Evolutionary conservation across 1,140 invertebrate genomes (phyloP), one percentile per base, ranked within the genome.

Genomic region (Scaptodrosophila lebanonensis): DNA sequence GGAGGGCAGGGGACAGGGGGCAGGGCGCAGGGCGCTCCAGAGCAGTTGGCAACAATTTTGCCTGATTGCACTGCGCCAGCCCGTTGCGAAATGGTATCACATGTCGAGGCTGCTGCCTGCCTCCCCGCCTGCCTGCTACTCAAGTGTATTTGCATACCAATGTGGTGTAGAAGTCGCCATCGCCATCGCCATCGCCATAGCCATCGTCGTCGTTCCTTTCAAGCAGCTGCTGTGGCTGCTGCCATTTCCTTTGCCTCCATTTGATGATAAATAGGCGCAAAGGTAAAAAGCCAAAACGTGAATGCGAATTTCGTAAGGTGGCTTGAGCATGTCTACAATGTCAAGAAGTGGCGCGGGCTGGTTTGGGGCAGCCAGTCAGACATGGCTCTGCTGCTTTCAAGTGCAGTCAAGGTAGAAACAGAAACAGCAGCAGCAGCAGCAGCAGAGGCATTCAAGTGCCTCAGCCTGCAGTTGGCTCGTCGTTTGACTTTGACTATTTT

Each of bases 231-330:
- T 47, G 30, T 33, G 25, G 11, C 47, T 27, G 27, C 35, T 61
- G 25, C 33, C 58, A 53, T 56, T 61, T 64, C 38, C 15, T 30
- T 18, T 52, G 45, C 38, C 52, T 70, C 57, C 66, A 75, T 79
- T 83, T 83, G 75, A 82, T 83, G 70, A 79, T 79, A 79, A 79
- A 83, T 83, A 79, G 65, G 76, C 75, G 76, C 65, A 79, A 82
- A 82, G 70, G 76, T 83, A 82, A 83, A 79, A 82, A 75, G 70
- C 76, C 69, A 79, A 83, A 79, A 75, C 66, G 75, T 79, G 75
- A 73, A 83, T 82, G 62, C 66, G 70, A 79, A 79, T 75, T 79
- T 77, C 56, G 59, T 64, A 79, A 52, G 57, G 48, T 62, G 58
- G 43, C 47, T 50, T 48, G 15, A 27, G 18, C 44, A 44, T 56